Evolutionary conservation across 2,113 vertebrate genomes (phyloP).

Genomic region (Sminthopsis crassicaudata): DNA sequence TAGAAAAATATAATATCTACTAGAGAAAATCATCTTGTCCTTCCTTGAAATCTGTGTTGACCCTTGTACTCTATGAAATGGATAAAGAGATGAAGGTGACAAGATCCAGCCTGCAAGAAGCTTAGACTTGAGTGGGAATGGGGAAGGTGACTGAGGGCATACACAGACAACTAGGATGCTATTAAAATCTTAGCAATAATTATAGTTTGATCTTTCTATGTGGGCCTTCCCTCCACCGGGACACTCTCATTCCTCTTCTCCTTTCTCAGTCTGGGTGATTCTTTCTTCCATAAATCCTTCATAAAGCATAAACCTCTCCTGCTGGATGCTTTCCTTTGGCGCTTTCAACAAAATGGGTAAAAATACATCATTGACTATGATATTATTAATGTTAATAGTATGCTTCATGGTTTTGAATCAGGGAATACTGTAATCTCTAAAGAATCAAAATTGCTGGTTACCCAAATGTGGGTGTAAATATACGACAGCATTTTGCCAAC

Average conservation of each 20-base stretch:
- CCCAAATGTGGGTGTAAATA: neutral
- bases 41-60: neutral
- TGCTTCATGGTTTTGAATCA: neutral
- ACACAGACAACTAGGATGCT: neutral
- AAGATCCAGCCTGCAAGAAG: neutral
- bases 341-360: neutral
- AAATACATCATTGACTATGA: neutral
- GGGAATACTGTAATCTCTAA: neutral
- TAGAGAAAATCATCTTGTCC: neutral
- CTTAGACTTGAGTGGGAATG: neutral
- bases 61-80: neutral
- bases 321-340: neutral
- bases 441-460: neutral
- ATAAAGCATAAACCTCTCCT: neutral
- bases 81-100: neutral
- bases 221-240: neutral
- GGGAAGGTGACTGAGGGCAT: neutral
- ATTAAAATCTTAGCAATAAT: neutral
- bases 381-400: neutral
- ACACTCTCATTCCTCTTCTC: neutral
- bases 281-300: neutral
- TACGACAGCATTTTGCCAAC: neutral
- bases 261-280: neutral
- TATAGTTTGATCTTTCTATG: neutral
- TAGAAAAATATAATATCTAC: neutral